phyloP scores from a whole-genome alignment of 2,888 invertebrate genomes.

The Drosophila meridionalis region DNA sequence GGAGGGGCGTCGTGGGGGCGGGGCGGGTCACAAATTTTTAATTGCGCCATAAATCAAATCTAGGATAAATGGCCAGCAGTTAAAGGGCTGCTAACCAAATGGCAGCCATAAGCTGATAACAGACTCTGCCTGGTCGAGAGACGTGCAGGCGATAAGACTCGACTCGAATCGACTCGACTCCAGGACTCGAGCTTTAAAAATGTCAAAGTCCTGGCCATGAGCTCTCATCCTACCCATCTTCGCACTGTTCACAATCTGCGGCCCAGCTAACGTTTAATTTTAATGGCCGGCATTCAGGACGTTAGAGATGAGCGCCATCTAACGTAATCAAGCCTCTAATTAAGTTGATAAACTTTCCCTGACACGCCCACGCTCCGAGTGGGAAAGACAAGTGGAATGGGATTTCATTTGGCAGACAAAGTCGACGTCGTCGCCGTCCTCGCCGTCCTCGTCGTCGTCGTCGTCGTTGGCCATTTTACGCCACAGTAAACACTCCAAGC shows the following conservation, averaged over 20 bases:
- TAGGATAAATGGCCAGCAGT: conserved; percentile 77
- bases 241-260: conserved; percentile 36
- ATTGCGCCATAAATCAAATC: conserved; percentile 77
- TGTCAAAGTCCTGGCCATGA: conserved; percentile 61
- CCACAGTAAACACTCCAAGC: conserved; percentile 58
- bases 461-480: conserved; percentile 68
- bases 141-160: conserved; percentile 17
- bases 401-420: conserved; percentile 60
- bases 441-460: conserved; percentile 7
- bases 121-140: conserved; percentile 25
- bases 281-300: conserved; percentile 51
- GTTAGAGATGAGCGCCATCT: conserved; percentile 54
- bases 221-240: conserved; percentile 16
- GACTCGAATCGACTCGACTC: conserved; percentile 17
- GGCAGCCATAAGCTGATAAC: conserved; percentile 80
- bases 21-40: conserved; percentile 55
- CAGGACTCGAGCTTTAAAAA: conserved; percentile 63
- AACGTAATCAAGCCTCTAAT: conserved; percentile 79
- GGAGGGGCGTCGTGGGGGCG: neutral
- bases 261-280: conserved; percentile 64
- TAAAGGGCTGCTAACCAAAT: conserved; percentile 80
- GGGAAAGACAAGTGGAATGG: conserved; percentile 8
- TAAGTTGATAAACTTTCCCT: conserved; percentile 76
- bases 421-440: conserved; percentile 35
- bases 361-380: conserved; percentile 43